Conservation (phyloP, 2,113 vertebrate genomes). For the Glaucomys volans region DNA sequence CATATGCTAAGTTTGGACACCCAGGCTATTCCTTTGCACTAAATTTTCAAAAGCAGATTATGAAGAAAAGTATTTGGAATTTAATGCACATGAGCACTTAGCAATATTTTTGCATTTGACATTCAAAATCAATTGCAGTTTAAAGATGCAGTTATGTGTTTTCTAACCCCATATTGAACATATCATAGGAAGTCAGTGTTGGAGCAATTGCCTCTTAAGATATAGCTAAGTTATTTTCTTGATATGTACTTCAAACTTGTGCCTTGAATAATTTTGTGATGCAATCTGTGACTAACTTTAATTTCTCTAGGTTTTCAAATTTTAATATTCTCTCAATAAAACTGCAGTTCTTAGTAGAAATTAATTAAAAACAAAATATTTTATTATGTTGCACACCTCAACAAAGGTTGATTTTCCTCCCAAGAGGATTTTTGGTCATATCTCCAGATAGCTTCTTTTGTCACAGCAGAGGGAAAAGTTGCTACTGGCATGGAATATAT, state of each 20-base stretch:
- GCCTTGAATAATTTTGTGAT: not conserved
- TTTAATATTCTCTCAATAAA: not conserved
- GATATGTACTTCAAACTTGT: not conserved
- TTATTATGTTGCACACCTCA: not conserved
- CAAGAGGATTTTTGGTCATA: not conserved
- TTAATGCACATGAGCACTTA: conserved; percentile 30
- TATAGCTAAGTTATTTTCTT: not conserved
- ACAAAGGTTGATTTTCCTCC: not conserved
- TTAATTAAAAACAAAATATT: not conserved
- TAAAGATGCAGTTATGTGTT: not conserved
- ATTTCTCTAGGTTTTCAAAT: not conserved
- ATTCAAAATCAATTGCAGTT: not conserved
- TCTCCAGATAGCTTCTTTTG: not conserved
- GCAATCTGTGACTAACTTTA: not conserved
- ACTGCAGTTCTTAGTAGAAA: not conserved
- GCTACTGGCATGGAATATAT: accelerated
- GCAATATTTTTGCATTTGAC: conserved; percentile 44
- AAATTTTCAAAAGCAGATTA: conserved; percentile 50
- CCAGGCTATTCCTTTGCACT: not conserved
- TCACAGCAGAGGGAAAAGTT: not conserved
- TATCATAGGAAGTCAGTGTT: conserved; percentile 9
- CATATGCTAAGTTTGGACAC: conserved; percentile 64
- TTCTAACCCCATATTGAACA: not conserved
- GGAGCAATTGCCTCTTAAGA: conserved; percentile 19
- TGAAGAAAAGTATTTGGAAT: conserved; percentile 30